phyloP scores from a whole-genome alignment of 2,888 invertebrate species.

The Caenorhabditis sp. region DNA sequence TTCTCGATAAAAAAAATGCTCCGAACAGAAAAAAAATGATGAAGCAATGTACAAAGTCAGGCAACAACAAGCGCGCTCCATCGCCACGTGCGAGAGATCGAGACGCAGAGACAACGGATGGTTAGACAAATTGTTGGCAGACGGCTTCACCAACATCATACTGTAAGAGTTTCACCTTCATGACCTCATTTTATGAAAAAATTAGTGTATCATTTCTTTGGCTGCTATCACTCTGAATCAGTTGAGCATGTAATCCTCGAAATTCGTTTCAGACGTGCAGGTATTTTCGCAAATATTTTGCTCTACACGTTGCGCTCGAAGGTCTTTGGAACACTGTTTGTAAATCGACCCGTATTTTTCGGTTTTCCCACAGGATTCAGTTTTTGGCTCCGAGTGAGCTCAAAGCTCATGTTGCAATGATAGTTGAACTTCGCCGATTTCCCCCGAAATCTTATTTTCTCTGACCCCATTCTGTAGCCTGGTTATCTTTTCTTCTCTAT shows the following conservation, averaged over 20 bases:
- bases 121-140: constrained; percentile 26
- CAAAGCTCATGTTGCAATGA: too few relatives aligned
- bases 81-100: neutral
- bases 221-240: too few relatives aligned
- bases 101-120: constrained; percentile 16
- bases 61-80: neutral
- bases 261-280: too few relatives aligned
- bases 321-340: too few relatives aligned
- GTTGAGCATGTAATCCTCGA: too few relatives aligned
- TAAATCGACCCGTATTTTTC: too few relatives aligned
- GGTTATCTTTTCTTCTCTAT: constrained; percentile 15
- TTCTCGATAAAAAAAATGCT: too few relatives aligned
- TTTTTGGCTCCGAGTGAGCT: too few relatives aligned
- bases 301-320: too few relatives aligned
- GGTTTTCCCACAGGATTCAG: too few relatives aligned
- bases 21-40: neutral
- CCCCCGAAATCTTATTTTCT: neutral
- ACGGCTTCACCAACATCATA: constrained; percentile 41
- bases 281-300: too few relatives aligned
- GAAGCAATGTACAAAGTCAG: neutral
- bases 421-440: neutral
- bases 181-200: neutral
- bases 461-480: constrained; percentile 34
- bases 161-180: constrained; percentile 23
- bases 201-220: neutral